These are phyloP conservation scores for Sitodiplosis mosellana DNA, from an alignment of 1,140 invertebrate genomes.

Conservation along the genomic window DNA sequence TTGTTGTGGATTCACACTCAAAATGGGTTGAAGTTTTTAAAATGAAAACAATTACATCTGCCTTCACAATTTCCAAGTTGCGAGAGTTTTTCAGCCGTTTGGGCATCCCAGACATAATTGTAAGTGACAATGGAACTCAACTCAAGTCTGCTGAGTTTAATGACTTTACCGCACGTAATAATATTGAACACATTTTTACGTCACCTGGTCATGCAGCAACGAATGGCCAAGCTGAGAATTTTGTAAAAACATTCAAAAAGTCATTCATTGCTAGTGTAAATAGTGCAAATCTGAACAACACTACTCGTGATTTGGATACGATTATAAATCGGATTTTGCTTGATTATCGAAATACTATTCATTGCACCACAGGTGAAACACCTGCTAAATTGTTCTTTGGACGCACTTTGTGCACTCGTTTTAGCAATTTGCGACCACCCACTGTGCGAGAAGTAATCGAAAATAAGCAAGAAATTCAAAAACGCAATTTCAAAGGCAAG, in stretches of 20 bases:
- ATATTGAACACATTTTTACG: neutral
- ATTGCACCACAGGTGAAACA: too few species aligned
- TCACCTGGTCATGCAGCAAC: neutral
- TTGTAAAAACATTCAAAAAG: conserved; percentile 15
- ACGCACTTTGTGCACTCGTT: too few species aligned
- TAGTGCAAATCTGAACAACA: too few species aligned
- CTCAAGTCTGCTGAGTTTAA: neutral
- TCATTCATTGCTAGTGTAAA: neutral
- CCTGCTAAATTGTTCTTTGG: too few species aligned
- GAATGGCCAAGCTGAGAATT: too few species aligned
- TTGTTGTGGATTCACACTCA: conserved; percentile 24
- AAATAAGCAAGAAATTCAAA: too few species aligned
- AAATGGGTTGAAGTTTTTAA: conserved; percentile 18
- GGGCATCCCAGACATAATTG: neutral
- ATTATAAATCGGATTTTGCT: too few species aligned
- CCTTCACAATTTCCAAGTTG: neutral
- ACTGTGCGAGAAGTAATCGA: too few species aligned
- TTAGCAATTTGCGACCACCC: too few species aligned
- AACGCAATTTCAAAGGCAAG: too few species aligned
- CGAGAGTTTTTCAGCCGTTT: neutral
- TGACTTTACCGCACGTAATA: neutral
- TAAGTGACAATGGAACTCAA: conserved; percentile 10
- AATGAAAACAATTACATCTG: neutral
- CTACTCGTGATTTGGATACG: too few species aligned
- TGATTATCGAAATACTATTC: too few species aligned